Evolutionary conservation across 1,140 invertebrate species (phyloP).

Genomic region (Procambarus clarkii): DNA sequence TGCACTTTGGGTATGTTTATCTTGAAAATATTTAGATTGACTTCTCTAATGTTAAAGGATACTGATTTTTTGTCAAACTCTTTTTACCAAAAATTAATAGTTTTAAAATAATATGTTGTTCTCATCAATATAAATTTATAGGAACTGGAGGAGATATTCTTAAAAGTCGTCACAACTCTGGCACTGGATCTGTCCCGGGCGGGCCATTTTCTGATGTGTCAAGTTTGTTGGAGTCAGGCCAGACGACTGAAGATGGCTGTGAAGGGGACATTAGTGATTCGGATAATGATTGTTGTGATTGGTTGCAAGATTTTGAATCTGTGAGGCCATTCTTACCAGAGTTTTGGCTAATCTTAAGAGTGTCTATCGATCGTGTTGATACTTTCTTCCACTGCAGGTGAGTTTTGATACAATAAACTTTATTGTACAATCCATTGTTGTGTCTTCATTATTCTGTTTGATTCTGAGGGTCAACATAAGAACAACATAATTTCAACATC

Average conservation of each 20-base stretch:
- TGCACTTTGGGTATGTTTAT: no score
- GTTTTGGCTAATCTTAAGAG: constrained; percentile 86
- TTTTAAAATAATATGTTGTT: neutral
- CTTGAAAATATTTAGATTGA: no score
- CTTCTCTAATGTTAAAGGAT: no score
- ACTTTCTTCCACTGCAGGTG: constrained; percentile 83
- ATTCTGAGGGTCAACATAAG: no score
- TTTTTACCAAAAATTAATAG: neutral
- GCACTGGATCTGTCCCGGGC: constrained; percentile 74
- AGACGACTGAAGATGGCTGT: constrained; percentile 78
- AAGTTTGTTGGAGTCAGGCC: constrained; percentile 76
- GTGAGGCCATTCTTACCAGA: constrained; percentile 78
- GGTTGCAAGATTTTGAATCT: constrained; percentile 77
- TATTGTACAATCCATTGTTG: neutral
- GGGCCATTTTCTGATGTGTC: constrained; percentile 77
- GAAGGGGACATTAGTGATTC: constrained; percentile 82
- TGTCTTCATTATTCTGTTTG: no score
- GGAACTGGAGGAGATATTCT: constrained; percentile 54
- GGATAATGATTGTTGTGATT: constrained; percentile 80
- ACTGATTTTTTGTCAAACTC: neutral
- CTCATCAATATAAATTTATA: neutral
- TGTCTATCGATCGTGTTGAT: constrained; percentile 80
- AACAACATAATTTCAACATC: no score
- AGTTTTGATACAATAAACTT: constrained; percentile 43
- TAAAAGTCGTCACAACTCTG: constrained; percentile 65